Evolutionary conservation across 2,797 vertebrate genomes (phyloP).

Genomic region (Sorex maritimensis): DNA sequence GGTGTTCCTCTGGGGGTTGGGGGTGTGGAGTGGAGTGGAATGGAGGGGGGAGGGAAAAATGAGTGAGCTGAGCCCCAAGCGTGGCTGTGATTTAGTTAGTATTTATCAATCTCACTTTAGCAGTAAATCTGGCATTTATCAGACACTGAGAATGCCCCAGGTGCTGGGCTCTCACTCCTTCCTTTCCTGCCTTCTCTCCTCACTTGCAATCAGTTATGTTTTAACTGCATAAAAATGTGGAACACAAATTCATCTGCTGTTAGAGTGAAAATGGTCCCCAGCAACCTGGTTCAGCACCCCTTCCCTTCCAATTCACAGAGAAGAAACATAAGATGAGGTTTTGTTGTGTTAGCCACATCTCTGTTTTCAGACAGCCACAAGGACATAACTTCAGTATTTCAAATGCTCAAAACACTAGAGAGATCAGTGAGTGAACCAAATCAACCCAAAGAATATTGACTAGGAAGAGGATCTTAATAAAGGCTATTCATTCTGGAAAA

Average conservation of each 20-base stretch:
- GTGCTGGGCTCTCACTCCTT: conserved; percentile 27
- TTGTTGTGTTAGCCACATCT: background rate
- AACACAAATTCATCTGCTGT: background rate
- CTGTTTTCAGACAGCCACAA: background rate
- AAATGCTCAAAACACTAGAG: background rate
- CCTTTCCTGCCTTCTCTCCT: conserved; percentile 35
- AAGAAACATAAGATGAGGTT: background rate
- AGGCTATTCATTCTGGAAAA: background rate
- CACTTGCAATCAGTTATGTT: conserved; percentile 54
- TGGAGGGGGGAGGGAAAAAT: conserved; percentile 36
- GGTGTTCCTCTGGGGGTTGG: conserved; percentile 49
- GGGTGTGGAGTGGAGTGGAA: too few relatives aligned
- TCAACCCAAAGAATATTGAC: background rate
- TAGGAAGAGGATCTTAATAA: background rate
- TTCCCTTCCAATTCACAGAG: background rate
- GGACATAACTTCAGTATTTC: background rate
- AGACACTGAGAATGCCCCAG: conserved; percentile 11
- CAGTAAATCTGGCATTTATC: conserved; percentile 70
- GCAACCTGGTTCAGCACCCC: background rate
- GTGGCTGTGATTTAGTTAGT: conserved; percentile 73
- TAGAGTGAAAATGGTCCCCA: background rate
- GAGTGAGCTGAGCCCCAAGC: conserved; percentile 56
- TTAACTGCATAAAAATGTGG: background rate
- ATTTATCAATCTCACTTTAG: conserved; percentile 72
- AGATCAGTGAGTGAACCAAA: background rate